These are phyloP conservation scores for Papilio gigon DNA, from an alignment of 2,888 invertebrate species.

Conservation along the genomic window DNA sequence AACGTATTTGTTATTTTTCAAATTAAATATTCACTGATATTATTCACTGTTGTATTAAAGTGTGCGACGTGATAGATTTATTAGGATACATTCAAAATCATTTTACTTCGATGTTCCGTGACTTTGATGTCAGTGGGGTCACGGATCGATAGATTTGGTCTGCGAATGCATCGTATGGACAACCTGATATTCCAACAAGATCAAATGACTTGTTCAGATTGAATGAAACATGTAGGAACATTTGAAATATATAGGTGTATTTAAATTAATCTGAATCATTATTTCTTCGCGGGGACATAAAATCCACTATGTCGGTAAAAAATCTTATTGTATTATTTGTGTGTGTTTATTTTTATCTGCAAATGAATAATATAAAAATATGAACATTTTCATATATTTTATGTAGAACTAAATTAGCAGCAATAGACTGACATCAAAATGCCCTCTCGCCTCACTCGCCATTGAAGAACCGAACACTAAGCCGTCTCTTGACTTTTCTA, in stretches of 20 bases:
- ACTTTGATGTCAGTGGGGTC: slow-evolving; percentile 26
- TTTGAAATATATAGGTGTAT: no score
- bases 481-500: slow-evolving; percentile 15
- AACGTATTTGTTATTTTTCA: background rate
- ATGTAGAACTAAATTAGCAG: background rate
- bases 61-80: no score
- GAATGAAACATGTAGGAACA: slow-evolving; percentile 3
- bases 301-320: no score
- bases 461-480: background rate
- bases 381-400: no score
- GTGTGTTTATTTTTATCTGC: no score
- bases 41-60: background rate
- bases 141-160: slow-evolving; percentile 32
- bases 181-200: slow-evolving; percentile 6
- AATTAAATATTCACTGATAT: background rate
- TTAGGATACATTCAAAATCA: background rate
- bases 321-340: no score
- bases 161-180: slow-evolving; percentile 18
- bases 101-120: slow-evolving; percentile 25
- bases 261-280: no score
- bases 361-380: no score
- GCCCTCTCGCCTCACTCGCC: background rate
- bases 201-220: slow-evolving; percentile 18
- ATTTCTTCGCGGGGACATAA: no score
- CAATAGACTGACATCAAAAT: background rate